phyloP scores from a whole-genome alignment of 2,113 vertebrate species.

The Quiscalus mexicanus region DNA sequence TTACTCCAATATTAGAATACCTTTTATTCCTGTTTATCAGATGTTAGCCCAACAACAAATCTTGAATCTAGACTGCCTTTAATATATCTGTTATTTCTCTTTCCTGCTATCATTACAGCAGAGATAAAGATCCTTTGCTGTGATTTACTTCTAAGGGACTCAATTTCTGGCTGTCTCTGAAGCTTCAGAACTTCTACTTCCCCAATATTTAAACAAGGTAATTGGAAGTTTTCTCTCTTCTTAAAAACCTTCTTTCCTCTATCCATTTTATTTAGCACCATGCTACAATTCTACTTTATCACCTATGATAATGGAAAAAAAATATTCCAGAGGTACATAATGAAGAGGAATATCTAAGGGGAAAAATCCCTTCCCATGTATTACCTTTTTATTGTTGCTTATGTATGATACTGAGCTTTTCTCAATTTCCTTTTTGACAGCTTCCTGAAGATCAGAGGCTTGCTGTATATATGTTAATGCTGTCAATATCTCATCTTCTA shows the following conservation, averaged over 20 bases:
- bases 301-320: not conserved
- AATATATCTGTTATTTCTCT: not conserved
- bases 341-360: not conserved
- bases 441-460: slow-evolving; percentile 77
- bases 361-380: not conserved
- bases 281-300: not conserved
- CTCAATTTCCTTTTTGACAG: slow-evolving; percentile 50
- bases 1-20: not conserved
- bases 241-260: not conserved
- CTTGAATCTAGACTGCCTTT: not conserved
- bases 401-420: not conserved
- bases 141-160: not conserved
- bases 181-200: not conserved
- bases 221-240: not conserved
- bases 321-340: not conserved
- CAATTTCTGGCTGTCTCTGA: rapidly evolving
- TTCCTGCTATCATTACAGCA: not conserved
- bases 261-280: not conserved
- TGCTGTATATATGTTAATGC: slow-evolving; percentile 77
- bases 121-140: not conserved
- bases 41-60: not conserved
- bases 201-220: not conserved
- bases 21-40: not conserved
- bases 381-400: slow-evolving; percentile 46
- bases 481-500: slow-evolving; percentile 80